These are phyloP conservation scores for Lasioglossum marginatum DNA, from an alignment of 2,888 invertebrate genomes.

Conservation along the genomic window DNA sequence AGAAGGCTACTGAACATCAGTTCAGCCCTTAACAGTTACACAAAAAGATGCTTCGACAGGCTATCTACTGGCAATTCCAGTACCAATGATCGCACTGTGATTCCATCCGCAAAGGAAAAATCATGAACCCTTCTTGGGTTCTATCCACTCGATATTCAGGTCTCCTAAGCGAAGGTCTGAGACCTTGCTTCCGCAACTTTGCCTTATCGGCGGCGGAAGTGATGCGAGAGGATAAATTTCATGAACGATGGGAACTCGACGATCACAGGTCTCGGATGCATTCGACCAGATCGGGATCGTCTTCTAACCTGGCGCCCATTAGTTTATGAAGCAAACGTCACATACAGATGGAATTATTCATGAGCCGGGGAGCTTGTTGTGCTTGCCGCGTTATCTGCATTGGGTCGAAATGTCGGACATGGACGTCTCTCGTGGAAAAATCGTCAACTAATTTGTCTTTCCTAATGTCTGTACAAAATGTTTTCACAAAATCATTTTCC, in stretches of 20 bases:
- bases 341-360: conserved; percentile 68
- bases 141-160: conserved; percentile 11
- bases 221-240: conserved; percentile 34
- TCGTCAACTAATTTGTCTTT: neutral
- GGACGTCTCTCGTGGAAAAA: neutral
- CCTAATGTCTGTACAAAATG: neutral
- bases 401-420: neutral
- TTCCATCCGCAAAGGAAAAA: neutral
- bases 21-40: no score
- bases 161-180: neutral
- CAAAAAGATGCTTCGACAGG: no score
- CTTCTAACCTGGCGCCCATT: conserved; percentile 33
- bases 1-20: no score
- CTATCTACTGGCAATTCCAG: neutral
- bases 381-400: conserved; percentile 18
- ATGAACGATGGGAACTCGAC: conserved; percentile 13
- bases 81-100: neutral
- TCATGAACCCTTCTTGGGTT: neutral
- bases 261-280: conserved; percentile 36
- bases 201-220: no score
- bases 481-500: no score
- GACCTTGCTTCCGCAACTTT: neutral
- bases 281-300: conserved; percentile 47
- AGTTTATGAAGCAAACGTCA: conserved; percentile 57
- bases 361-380: conserved; percentile 59